Conservation (phyloP, 2,888 invertebrate genomes). For the Erpobdella octoculata region DNA sequence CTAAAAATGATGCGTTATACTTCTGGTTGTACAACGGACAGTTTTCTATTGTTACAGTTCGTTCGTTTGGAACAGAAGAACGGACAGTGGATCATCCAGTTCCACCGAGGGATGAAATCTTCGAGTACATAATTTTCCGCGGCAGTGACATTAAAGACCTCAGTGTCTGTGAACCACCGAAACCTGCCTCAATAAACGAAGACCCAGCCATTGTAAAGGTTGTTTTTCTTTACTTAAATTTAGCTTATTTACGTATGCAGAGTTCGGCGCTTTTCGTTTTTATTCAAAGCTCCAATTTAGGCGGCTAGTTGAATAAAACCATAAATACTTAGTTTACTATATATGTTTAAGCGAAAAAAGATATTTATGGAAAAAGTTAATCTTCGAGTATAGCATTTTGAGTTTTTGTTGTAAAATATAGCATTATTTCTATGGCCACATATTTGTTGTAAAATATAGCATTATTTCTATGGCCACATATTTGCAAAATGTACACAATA, state of each 20-base stretch:
- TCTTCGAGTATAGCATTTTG: no score
- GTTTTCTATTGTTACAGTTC: slow-evolving; percentile 63
- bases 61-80: slow-evolving; percentile 97
- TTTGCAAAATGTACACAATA: no score
- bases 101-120: slow-evolving; percentile 90
- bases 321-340: no score
- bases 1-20: no score
- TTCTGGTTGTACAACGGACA: no score
- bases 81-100: slow-evolving; percentile 89
- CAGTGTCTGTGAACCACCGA: slow-evolving; percentile 72
- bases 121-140: slow-evolving; percentile 95
- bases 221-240: slow-evolving; percentile 39
- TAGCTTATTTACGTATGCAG: neutral
- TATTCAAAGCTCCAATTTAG: neutral
- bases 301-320: neutral
- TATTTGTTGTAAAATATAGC: no score
- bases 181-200: slow-evolving; percentile 52
- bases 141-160: slow-evolving; percentile 98
- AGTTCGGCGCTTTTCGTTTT: neutral
- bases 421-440: no score
- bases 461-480: no score
- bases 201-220: slow-evolving; percentile 95
- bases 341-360: no score
- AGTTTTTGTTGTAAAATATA: no score
- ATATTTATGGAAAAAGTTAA: no score